These are phyloP conservation scores for Onychomys torridus DNA, from an alignment of 2,797 vertebrate species.

Conservation along the genomic window DNA sequence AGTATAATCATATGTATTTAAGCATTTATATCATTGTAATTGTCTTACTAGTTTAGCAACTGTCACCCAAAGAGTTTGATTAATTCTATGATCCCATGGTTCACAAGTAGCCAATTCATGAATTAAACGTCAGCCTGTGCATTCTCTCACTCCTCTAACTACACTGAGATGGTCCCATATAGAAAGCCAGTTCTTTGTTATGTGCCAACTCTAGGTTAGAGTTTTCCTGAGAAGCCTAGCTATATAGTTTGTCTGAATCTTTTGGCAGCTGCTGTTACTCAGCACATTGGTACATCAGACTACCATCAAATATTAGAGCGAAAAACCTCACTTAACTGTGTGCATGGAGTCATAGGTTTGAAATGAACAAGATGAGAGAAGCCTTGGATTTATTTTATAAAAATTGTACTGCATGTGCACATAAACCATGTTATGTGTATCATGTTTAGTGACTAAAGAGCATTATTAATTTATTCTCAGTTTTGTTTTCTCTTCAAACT, in stretches of 20 bases:
- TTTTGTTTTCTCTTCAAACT: not conserved
- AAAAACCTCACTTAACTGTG: not conserved
- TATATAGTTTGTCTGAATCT: not conserved
- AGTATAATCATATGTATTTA: not conserved
- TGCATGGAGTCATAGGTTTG: not conserved
- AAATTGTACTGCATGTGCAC: not conserved
- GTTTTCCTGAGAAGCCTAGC: not conserved
- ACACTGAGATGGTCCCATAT: not conserved
- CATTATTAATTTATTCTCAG: not conserved
- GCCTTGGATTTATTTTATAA: not conserved
- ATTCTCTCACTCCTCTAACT: not conserved
- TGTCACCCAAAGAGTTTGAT: not conserved
- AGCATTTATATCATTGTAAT: not conserved
- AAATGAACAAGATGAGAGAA: not conserved
- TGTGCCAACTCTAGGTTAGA: not conserved
- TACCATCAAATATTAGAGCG: not conserved
- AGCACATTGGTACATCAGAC: not conserved
- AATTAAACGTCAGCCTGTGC: not conserved
- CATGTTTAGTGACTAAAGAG: too few relatives aligned
- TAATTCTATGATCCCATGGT: not conserved
- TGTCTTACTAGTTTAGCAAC: not conserved
- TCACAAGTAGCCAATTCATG: not conserved
- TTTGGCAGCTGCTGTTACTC: not conserved
- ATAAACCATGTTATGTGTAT: not conserved
- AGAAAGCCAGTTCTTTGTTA: not conserved